These are phyloP conservation scores for Hestina assimilis DNA, from an alignment of 1,140 invertebrate species.

Conservation along the genomic window DNA sequence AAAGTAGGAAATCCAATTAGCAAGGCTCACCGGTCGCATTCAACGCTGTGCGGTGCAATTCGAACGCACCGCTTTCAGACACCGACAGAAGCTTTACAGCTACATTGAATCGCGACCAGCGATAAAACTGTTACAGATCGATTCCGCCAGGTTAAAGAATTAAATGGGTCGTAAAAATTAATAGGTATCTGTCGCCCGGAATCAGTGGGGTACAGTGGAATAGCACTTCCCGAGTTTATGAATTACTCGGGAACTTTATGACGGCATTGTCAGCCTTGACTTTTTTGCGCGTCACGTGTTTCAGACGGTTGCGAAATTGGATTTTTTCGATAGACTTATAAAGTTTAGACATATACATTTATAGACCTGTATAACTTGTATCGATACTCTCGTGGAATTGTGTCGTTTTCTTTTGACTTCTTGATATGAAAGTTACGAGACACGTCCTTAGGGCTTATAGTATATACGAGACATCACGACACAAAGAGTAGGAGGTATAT, in stretches of 20 bases:
- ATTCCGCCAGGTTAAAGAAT: conserved; percentile 73
- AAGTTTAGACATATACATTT: conserved; percentile 33
- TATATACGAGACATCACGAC: too few relatives aligned
- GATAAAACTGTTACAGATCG: conserved; percentile 74
- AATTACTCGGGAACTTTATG: conserved; percentile 72
- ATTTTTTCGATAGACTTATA: conserved; percentile 65
- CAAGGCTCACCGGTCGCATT: conserved; percentile 39
- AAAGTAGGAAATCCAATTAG: conserved; percentile 57
- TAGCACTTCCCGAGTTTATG: conserved; percentile 63
- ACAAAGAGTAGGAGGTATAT: conserved; percentile 16
- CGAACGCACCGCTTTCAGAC: conserved; percentile 34
- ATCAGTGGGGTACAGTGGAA: conserved; percentile 38
- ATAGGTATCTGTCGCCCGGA: conserved; percentile 59
- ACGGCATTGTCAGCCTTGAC: conserved; percentile 59
- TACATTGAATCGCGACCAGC: conserved; percentile 53
- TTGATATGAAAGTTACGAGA: conserved; percentile 3
- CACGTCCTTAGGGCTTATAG: conserved; percentile 16
- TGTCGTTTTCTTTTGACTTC: neutral
- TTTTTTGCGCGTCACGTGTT: conserved; percentile 69
- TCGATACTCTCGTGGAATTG: conserved; percentile 1
- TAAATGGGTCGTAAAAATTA: conserved; percentile 76
- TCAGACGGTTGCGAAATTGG: conserved; percentile 71
- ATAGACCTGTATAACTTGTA: too few relatives aligned
- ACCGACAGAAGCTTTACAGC: conserved; percentile 63
- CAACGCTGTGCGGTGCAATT: conserved; percentile 38